Conservation (phyloP, 2,888 invertebrate species). For the Aspidiotus rigidus region DNA sequence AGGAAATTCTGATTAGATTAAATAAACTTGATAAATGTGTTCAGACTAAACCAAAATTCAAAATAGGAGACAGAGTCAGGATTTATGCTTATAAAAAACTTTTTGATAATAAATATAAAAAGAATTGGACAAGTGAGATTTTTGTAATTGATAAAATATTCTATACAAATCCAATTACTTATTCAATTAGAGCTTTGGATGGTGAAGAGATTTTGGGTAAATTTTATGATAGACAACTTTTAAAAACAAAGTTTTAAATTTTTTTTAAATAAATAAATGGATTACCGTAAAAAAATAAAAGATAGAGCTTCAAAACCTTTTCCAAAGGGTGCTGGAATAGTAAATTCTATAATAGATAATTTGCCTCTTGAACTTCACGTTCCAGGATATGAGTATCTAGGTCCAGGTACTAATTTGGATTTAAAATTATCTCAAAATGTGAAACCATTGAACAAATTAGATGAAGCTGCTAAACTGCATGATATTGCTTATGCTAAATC, state of each 20-base stretch:
- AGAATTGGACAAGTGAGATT: constrained; percentile 2
- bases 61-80: background rate
- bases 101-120: background rate
- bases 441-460: constrained; percentile 12
- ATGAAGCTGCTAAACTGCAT: constrained; percentile 12
- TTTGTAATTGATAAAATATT: background rate
- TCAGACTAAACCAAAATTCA: background rate
- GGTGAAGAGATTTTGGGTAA: constrained; percentile 7
- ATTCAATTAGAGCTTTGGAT: background rate
- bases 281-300: too few species aligned
- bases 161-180: constrained; percentile 1
- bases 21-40: background rate
- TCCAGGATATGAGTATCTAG: constrained; percentile 26
- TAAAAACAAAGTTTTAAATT: constrained; percentile 10
- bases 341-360: constrained; percentile 23
- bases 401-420: constrained; percentile 29
- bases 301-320: too few species aligned
- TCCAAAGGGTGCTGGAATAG: constrained; percentile 21
- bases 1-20: constrained; percentile 2
- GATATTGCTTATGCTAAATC: constrained; percentile 19
- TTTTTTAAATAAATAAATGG: background rate
- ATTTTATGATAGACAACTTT: constrained; percentile 1
- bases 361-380: constrained; percentile 26
- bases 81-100: background rate
- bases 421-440: constrained; percentile 17